phyloP scores from a whole-genome alignment of 2,888 invertebrate species.

The Ennomos erosarius region DNA sequence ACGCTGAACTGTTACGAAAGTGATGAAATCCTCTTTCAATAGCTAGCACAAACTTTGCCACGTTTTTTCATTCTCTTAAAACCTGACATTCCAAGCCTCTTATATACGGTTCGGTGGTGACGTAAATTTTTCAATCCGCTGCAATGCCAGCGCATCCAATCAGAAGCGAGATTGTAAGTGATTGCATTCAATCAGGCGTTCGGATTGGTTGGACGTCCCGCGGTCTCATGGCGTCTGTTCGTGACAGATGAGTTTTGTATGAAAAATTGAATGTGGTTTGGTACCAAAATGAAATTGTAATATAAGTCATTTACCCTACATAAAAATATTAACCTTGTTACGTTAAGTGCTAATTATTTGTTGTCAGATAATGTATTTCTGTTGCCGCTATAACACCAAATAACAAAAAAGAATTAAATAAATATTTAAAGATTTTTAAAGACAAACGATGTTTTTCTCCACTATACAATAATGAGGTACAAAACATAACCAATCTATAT shows the following conservation, averaged over 20 bases:
- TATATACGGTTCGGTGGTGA: slow-evolving; percentile 9
- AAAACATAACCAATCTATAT: not conserved
- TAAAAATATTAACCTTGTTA: too few species aligned
- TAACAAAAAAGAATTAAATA: too few species aligned
- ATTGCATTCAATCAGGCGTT: slow-evolving; percentile 31
- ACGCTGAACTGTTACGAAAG: too few species aligned
- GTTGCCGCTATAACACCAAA: too few species aligned
- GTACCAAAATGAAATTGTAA: too few species aligned
- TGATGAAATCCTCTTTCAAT: too few species aligned
- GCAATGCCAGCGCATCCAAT: slow-evolving; percentile 28
- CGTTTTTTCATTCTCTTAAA: slow-evolving; percentile 5
- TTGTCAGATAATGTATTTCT: too few species aligned
- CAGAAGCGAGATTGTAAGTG: slow-evolving; percentile 30
- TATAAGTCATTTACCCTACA: too few species aligned
- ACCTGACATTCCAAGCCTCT: slow-evolving; percentile 11
- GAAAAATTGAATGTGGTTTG: slow-evolving; percentile 1
- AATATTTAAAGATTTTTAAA: too few species aligned
- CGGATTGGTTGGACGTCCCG: slow-evolving; percentile 24
- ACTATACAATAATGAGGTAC: not conserved
- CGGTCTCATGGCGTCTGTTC: slow-evolving; percentile 14
- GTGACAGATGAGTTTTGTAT: not conserved
- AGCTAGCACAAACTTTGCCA: not conserved
- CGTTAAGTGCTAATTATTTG: too few species aligned
- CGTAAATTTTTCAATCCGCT: slow-evolving; percentile 9
- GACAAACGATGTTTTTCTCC: too few species aligned